These are phyloP conservation scores for Leucophenga varia DNA, from an alignment of 1,140 invertebrate species.

Conservation along the genomic window DNA sequence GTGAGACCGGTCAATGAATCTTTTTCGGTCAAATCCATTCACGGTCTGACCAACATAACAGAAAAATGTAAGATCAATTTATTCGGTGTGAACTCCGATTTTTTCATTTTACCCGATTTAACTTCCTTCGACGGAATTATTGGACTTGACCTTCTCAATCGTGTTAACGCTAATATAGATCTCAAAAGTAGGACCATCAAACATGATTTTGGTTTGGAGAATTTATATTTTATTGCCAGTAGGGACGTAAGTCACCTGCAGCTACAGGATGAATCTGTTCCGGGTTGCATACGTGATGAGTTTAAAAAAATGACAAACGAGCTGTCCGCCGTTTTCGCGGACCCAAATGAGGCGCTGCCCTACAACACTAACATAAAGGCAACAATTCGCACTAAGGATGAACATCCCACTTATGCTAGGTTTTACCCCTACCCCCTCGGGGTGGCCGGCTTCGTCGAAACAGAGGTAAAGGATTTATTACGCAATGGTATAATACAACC, in stretches of 20 bases:
- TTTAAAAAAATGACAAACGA: neutral
- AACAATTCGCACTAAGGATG: slow-evolving; percentile 2
- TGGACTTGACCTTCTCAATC: neutral
- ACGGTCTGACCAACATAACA: neutral
- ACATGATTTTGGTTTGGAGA: neutral
- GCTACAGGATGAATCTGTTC: neutral
- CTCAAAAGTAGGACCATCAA: neutral
- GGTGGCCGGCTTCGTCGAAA: slow-evolving; percentile 15
- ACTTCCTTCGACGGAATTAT: too few relatives aligned
- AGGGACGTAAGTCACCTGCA: neutral
- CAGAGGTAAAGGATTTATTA: slow-evolving; percentile 13
- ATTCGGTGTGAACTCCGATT: too few relatives aligned
- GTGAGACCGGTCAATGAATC: neutral
- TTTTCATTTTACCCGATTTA: too few relatives aligned
- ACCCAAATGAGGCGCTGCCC: slow-evolving; percentile 3
- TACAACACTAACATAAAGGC: slow-evolving; percentile 7
- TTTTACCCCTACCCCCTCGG: slow-evolving; percentile 20
- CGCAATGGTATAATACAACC: slow-evolving; percentile 13
- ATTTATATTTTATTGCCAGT: neutral
- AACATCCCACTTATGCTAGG: slow-evolving; percentile 19
- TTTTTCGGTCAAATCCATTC: neutral
- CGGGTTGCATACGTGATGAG: neutral
- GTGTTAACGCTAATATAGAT: neutral
- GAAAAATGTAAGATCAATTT: too few relatives aligned
- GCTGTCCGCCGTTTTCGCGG: neutral